A percentile compares a stretch with the other conserved stretches of the same genome.
Evolutionary conservation across 2,113 vertebrate genomes (phyloP).

Genomic region (Burhinus oedicnemus): DNA sequence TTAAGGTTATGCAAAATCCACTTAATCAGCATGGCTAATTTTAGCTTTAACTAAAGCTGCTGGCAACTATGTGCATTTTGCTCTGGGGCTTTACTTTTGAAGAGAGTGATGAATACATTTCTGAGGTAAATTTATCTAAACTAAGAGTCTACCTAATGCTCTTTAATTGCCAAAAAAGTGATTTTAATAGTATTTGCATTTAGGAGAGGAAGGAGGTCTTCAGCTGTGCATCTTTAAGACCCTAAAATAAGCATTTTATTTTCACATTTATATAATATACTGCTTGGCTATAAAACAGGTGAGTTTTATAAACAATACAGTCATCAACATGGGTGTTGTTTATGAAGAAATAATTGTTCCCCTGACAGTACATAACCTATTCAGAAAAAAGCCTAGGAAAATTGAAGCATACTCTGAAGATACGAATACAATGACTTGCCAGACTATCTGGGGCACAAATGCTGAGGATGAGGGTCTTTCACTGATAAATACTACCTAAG

Average conservation of each 20-base stretch:
- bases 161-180: conserved; percentile 57
- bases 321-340: background rate
- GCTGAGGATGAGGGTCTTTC: background rate
- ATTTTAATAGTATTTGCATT: conserved; percentile 54
- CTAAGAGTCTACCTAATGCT: conserved; percentile 58
- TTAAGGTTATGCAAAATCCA: conserved; percentile 70
- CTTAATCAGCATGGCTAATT: conserved; percentile 74
- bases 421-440: background rate
- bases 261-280: conserved; percentile 30
- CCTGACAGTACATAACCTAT: background rate
- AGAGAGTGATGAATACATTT: conserved; percentile 53
- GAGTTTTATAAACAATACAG: conserved; percentile 12
- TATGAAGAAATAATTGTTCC: background rate
- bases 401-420: background rate
- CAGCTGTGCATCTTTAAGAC: conserved; percentile 9
- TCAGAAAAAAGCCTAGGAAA: background rate
- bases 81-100: conserved; percentile 65
- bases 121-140: conserved; percentile 70
- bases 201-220: conserved; percentile 34
- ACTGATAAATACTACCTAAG: background rate
- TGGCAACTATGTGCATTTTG: conserved; percentile 55
- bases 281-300: background rate
- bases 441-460: background rate
- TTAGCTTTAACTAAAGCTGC: conserved; percentile 69
- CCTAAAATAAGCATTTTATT: conserved; percentile 33